Base-by-base conservation (phyloP, 2,113 vertebrate genomes). In the Hemiscyllium ocellatum region DNA sequence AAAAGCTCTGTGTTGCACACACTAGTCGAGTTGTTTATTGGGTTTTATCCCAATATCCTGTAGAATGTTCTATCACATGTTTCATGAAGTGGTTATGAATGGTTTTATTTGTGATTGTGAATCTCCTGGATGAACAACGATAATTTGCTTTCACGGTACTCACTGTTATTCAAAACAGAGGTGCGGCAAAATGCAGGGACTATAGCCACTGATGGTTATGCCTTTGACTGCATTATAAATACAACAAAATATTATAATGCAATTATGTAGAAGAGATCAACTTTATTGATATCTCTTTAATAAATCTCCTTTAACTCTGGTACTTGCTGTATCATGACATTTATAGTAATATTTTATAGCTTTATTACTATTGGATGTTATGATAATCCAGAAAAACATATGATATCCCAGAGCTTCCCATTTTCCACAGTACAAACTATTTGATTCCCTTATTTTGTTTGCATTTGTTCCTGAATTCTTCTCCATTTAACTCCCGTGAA, bases 321-420 rank as follows among this genome's bases (percentile, higher is more conserved):
- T 90, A 15, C 87, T 61, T 65, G 93, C 20, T 70, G 66, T 76
- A 66, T 93, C 61, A 66, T 66, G 89, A 19, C 61, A 37, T 68
- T 66, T 68, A 68, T 93, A 72, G 94, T 70, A 52, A 24, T 4
- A 95, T 33, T 47, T 29, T 17, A 95, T 15, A 52, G 42, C 52
- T 95, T 47, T 68, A 33, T 68, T n/a, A 68, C 61, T n/a, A 68
- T 93, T 29, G 65, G 65, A 37, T 94, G 20, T n/a, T 94, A 37
- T 94, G 65, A 69, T 94, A 65, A 66, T 42, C 61, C 42, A 89
- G 86, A 15, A 89, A 56, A 89, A 91, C 15, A n/a, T 91, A 91
- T 15, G 33, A 93, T 5, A 0, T 69, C 91, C 66, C 22, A 47
- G n/a, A 42, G 24, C 19, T 19, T 37, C 37, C 90, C 90, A 37